Evolutionary conservation across 2,797 vertebrate species (phyloP).

Genomic region (Oreortyx pictus): DNA sequence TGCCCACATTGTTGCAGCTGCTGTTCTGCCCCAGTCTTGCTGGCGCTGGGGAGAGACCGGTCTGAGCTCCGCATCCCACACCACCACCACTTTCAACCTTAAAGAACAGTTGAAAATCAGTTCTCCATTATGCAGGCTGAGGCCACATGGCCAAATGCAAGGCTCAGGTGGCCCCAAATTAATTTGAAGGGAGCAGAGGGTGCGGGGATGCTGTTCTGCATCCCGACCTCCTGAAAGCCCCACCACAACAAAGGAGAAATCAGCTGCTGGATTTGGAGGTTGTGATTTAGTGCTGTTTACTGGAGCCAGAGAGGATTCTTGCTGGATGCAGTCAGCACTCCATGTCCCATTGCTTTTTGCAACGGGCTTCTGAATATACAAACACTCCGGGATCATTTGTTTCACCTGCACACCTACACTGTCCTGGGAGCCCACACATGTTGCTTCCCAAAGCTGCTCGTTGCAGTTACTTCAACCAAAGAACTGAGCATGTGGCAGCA

Average conservation of each 20-base stretch:
- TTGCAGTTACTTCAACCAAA: neutral
- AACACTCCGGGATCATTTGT: fast-evolving
- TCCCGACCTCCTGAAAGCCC: neutral
- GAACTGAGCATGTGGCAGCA: fast-evolving
- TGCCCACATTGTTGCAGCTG: neutral
- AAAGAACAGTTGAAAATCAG: neutral
- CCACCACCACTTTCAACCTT: neutral
- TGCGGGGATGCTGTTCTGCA: neutral
- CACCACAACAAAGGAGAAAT: neutral
- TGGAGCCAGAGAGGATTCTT: neutral
- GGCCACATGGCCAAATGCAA: fast-evolving
- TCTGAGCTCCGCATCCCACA: neutral
- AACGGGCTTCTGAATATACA: neutral
- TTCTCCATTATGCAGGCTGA: neutral
- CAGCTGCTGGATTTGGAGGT: neutral
- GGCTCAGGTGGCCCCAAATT: neutral
- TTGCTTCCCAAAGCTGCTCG: neutral
- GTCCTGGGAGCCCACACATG: neutral
- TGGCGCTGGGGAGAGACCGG: neutral
- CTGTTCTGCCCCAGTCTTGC: neutral
- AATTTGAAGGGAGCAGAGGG: fast-evolving
- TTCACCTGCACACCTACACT: fast-evolving
- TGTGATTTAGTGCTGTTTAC: neutral
- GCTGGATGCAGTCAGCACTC: neutral
- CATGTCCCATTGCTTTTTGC: neutral